Conservation (phyloP, 2,113 vertebrate species). For the Callipepla californica region DNA sequence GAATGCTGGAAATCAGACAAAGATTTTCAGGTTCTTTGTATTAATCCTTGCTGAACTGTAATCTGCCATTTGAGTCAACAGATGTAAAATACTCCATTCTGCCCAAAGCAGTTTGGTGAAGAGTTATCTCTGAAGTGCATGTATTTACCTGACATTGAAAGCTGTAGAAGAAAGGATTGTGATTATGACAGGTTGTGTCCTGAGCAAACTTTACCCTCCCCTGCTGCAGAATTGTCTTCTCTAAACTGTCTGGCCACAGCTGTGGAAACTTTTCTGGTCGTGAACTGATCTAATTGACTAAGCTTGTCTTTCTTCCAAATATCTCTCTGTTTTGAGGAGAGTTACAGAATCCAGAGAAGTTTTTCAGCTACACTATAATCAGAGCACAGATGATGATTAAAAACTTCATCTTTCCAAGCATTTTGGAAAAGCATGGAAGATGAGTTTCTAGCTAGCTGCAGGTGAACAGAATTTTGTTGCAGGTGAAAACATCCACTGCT, state of each 20-base stretch:
- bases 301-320: neutral
- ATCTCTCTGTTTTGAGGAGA: neutral
- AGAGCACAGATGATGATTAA: neutral
- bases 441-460: neutral
- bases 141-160: neutral
- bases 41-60: neutral
- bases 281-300: neutral
- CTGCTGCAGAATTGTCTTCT: rapidly evolving
- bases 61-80: neutral
- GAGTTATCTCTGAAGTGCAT: neutral
- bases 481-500: neutral
- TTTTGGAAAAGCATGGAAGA: neutral
- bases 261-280: neutral
- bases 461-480: neutral
- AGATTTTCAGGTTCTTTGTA: neutral
- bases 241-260: neutral
- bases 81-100: neutral
- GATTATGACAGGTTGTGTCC: neutral
- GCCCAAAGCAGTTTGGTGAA: neutral
- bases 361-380: neutral
- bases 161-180: neutral
- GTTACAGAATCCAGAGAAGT: neutral
- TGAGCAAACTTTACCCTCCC: neutral
- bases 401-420: neutral
- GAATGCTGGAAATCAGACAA: neutral